A percentile compares a stretch with the other conserved stretches of the same genome.
phyloP scores from a whole-genome alignment of 1,140 invertebrate genomes.

The Drosophila trapezifrons region DNA sequence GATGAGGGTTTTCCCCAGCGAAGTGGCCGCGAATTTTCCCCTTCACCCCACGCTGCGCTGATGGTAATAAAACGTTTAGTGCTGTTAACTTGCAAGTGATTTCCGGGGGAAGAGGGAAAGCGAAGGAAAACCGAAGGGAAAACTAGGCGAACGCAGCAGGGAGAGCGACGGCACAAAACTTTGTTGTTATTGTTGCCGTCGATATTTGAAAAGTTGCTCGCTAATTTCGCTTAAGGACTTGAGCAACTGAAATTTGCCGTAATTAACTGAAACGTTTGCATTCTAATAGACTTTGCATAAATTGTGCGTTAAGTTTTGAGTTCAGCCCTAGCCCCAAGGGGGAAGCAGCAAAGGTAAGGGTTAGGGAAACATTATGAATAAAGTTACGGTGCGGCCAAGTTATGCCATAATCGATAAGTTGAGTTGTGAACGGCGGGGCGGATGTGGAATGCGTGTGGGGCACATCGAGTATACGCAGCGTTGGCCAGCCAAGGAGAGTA shows the following conservation, averaged over 20 bases:
- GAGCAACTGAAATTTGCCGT: slow-evolving; percentile 66
- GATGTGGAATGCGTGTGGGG: slow-evolving; percentile 25
- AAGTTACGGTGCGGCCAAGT: slow-evolving; percentile 46
- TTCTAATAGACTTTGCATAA: slow-evolving; percentile 72
- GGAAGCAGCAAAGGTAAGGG: slow-evolving; percentile 2
- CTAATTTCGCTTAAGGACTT: slow-evolving; percentile 70
- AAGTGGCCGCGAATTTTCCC: slow-evolving; percentile 37
- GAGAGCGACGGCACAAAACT: slow-evolving; percentile 13
- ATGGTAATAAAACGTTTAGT: slow-evolving; percentile 68
- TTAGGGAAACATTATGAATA: slow-evolving; percentile 49
- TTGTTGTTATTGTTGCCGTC: slow-evolving; percentile 62
- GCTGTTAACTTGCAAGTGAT: slow-evolving; percentile 48
- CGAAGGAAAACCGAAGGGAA: slow-evolving; percentile 1
- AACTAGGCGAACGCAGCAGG: not conserved
- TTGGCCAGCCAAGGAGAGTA: slow-evolving; percentile 28
- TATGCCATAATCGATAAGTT: slow-evolving; percentile 61
- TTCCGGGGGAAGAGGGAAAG: not conserved
- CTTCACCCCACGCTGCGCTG: slow-evolving; percentile 8
- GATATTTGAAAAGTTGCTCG: slow-evolving; percentile 76
- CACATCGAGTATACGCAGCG: slow-evolving; percentile 65
- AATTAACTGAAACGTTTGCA: slow-evolving; percentile 73
- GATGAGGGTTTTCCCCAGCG: slow-evolving; percentile 18
- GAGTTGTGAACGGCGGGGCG: slow-evolving; percentile 18
- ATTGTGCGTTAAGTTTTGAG: slow-evolving; percentile 49
- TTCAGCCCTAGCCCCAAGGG: not conserved